Percentiles rank a stretch among this genome's conserved stretches.
Evolutionary conservation across 1,140 invertebrate species (phyloP).

Genomic region (Conus ventricosus): DNA sequence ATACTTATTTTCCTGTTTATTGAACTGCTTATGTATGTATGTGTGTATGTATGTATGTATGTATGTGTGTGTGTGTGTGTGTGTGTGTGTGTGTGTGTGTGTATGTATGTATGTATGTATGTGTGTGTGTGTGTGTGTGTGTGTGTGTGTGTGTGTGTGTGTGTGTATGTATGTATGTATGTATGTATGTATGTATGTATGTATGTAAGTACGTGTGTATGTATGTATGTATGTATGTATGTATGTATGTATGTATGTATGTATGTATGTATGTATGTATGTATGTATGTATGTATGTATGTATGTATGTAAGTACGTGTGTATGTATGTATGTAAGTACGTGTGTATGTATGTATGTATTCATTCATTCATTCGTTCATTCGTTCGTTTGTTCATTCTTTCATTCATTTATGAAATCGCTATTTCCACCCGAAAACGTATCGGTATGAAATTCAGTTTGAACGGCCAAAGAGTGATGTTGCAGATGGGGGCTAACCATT

Average conservation of each 20-base stretch:
- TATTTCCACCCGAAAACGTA: not conserved
- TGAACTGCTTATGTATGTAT: no score
- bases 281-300: not conserved
- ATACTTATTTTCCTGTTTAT: no score
- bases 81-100: not conserved
- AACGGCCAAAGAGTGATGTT: not conserved
- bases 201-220: not conserved
- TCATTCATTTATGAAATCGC: not conserved
- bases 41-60: not conserved
- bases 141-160: not conserved
- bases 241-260: not conserved
- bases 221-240: not conserved
- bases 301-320: not conserved
- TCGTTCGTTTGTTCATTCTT: not conserved
- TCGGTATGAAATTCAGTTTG: not conserved
- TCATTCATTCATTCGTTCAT: not conserved
- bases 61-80: not conserved
- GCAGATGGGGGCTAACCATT: not conserved
- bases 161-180: not conserved
- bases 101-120: not conserved
- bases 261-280: not conserved
- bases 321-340: not conserved
- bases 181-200: not conserved
- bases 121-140: not conserved
- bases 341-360: constrained; percentile 20